These are phyloP conservation scores for Hydra vulgaris DNA, from an alignment of 30 jellyfish, hydroid and myxozoan species.

Conservation along the genomic window DNA sequence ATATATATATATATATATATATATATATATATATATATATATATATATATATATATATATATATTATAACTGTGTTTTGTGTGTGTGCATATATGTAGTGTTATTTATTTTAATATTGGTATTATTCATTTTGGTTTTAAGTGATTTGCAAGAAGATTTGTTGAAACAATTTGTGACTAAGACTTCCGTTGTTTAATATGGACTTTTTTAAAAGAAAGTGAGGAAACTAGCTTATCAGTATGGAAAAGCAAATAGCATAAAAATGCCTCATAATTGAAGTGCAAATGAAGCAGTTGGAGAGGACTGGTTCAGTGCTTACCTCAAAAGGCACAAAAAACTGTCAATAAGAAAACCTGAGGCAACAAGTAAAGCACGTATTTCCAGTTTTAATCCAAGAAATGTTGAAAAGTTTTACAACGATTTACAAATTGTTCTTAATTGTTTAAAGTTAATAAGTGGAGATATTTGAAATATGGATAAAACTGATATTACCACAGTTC, in stretches of 20 bases:
- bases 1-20: too few relatives aligned
- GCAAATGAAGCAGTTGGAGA: neutral
- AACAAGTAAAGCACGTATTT: too few relatives aligned
- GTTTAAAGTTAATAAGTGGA: neutral
- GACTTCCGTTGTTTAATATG: neutral
- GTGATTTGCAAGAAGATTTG: neutral
- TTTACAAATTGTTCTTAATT: neutral
- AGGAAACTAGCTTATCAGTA: neutral
- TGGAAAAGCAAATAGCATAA: neutral
- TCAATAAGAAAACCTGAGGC: neutral
- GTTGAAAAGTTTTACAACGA: neutral
- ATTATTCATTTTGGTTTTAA: too few relatives aligned
- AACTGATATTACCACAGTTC: neutral
- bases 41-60: too few relatives aligned
- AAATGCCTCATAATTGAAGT: neutral
- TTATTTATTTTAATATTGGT: too few relatives aligned
- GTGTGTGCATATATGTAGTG: too few relatives aligned
- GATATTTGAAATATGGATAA: neutral
- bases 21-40: too few relatives aligned
- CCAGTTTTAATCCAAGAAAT: neutral
- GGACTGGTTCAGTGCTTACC: neutral
- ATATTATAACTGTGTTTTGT: too few relatives aligned
- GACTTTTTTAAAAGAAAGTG: neutral
- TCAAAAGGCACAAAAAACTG: neutral
- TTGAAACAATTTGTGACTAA: neutral